Base-by-base conservation (phyloP, 1,140 invertebrate genomes). In the Gryllus bimaculatus region DNA sequence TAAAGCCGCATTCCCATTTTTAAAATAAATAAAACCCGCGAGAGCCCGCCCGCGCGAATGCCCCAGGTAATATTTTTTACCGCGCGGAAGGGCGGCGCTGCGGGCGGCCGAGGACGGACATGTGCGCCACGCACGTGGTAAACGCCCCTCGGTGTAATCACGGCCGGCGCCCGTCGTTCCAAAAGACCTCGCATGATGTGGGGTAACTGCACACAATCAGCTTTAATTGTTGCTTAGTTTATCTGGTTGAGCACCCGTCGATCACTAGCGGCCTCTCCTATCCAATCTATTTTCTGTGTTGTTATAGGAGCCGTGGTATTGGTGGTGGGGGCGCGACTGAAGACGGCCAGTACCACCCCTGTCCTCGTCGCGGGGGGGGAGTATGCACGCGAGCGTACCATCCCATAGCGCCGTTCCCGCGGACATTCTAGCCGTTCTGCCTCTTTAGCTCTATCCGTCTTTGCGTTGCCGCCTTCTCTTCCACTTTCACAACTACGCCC, bases 161-260 rank as follows among this genome's bases (percentile, higher is more conserved):
- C 54, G 7, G 18, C 54, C 18, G 26, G 26, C 26, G 54, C 54
- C 54, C 54, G 54, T 18, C 54, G 18, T 66, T 66, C 7, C 18
- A 66, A 66, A n/a, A 1, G 54, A 66, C 54, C 54, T 18, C 10
- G 10, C 54, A 66, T 66, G 54, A 66, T 66, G 54, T 1, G 54
- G 54, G 54, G 54, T 66, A 66, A 66, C 54, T 66, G 54, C 54
- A 66, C 54, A 66, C 54, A 66, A 66, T 66, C 54, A 66, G 54
- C 54, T 66, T 66, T 66, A 66, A 66, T 66, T 66, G 54, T 66
- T 66, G 2, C 54, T n/a, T 66, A 66, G 54, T 66, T 66, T 66
- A n/a, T 66, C 54, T 66, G 54, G 54, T 66, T 66, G 54, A 66
- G 54, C 54, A 66, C 54, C 54, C 54, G 54, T 1, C 26, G 1